Evolutionary conservation across 2,113 vertebrate species (phyloP), one percentile per base, ranked within the genome.

Genomic region (Rhinichthys klamathensis): DNA sequence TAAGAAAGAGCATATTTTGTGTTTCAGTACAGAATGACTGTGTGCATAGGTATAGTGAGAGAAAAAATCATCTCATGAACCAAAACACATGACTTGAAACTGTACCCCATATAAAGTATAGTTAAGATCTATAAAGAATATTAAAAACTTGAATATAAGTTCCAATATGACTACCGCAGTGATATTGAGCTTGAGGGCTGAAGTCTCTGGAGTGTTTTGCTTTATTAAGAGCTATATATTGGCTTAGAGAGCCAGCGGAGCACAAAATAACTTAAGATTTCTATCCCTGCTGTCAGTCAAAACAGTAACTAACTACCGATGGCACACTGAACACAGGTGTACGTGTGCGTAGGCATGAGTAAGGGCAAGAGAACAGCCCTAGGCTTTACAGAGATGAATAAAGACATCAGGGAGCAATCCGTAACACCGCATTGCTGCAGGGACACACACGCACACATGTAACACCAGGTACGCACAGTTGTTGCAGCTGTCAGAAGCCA

Each of bases 371-470:
- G 80, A 69, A 83, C 44, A 63, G 49, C 72, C 73, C 23, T 44
- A 38, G 69, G 77, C 70, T 49, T 87, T 69, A 84, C 83, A 69
- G 83, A 54, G 61, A 84, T 84, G 61, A 65, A 35, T 49, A 49
- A 38, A 51, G 76, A 87, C 65, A 32, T 87, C 32, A 58, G 30
- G 41, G 58, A 51, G 58, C 25, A 83, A 44, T 41, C 11, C 11
- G 69, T 32, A 58, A 60, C 72, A 76, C 61, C 63, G 27, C 56
- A 49, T 44, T 54, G 79, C 60, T 83, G 27, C 81, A 49, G 46
- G 63, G 60, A 72, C 32, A 70, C 69, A 84, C 81, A 74, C 74
- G 27, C 49, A n/a, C 41, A 83, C 73, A 77, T 35, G n/a, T 23
- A 49, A 82, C 77, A 78, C 54, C 65, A 87, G 16, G 38, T 25